Conservation (phyloP, 2,113 vertebrate species). For the Phoenicopterus ruber region DNA sequence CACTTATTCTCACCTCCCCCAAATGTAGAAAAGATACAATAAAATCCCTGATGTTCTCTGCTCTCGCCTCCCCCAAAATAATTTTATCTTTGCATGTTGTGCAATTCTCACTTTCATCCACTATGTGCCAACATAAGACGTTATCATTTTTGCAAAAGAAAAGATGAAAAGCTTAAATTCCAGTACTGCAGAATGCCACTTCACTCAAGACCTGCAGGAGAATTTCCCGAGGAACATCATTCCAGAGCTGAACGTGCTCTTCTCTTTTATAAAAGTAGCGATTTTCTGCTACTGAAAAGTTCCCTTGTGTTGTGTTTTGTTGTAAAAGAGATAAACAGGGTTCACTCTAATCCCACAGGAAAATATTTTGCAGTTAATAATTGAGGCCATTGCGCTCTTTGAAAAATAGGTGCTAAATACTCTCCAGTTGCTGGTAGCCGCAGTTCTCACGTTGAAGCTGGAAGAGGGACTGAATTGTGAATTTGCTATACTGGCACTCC, state of each 20-base stretch:
- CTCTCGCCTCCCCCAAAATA: neutral
- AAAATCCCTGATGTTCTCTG: neutral
- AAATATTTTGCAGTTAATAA: neutral
- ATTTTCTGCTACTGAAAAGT: neutral
- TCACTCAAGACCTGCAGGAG: neutral
- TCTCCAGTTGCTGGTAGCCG: neutral
- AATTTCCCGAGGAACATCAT: neutral
- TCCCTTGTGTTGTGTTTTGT: neutral
- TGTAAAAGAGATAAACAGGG: neutral
- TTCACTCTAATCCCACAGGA: neutral
- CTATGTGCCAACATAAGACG: neutral
- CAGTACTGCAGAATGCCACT: neutral
- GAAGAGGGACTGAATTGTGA: neutral
- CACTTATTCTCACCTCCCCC: neutral
- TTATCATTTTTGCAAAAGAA: neutral
- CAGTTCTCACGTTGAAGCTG: neutral
- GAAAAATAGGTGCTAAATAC: neutral
- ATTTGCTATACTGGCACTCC: fast-evolving
- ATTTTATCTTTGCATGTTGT: neutral
- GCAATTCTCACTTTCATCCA: neutral
- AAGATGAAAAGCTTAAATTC: neutral
- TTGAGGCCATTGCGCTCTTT: neutral
- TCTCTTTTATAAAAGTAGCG: neutral
- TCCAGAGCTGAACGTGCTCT: neutral
- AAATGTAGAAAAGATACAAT: neutral